Evolutionary conservation across 1,140 invertebrate genomes (phyloP).

Genomic region (Platyura marginata): DNA sequence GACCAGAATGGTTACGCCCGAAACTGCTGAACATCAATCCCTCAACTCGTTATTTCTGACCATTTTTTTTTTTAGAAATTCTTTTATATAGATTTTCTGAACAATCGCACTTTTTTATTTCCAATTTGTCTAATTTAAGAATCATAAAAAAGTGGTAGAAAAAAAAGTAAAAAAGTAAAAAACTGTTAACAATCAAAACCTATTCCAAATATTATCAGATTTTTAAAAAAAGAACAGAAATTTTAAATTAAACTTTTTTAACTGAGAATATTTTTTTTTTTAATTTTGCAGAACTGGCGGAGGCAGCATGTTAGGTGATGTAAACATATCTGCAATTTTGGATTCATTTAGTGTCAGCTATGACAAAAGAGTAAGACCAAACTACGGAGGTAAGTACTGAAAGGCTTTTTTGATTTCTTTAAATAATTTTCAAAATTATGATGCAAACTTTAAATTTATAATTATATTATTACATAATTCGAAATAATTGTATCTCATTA

Average conservation of each 20-base stretch:
- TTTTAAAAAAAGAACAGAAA: not conserved
- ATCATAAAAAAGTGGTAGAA: not conserved
- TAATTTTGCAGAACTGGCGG: constrained; percentile 39
- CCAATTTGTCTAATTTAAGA: constrained; percentile 9
- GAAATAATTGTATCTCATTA: too few species aligned
- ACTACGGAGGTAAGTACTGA: constrained; percentile 95
- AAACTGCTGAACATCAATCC: too few species aligned
- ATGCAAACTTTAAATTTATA: too few species aligned
- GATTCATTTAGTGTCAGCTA: constrained; percentile 87
- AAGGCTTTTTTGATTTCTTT: too few species aligned
- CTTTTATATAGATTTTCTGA: constrained; percentile 1
- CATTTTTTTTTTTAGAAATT: constrained; percentile 1
- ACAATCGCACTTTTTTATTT: not conserved
- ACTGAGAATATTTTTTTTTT: constrained; percentile 6
- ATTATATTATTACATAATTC: too few species aligned
- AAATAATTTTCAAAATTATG: too few species aligned
- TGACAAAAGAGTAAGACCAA: constrained; percentile 94
- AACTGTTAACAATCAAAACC: not conserved
- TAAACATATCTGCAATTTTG: constrained; percentile 83
- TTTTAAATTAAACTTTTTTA: not conserved
- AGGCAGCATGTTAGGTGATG: constrained; percentile 65
- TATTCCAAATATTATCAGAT: not conserved
- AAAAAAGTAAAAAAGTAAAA: not conserved
- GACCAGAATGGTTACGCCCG: too few species aligned
- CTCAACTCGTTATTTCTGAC: too few species aligned